Evolutionary conservation across 2,797 vertebrate species (phyloP).

Genomic region (Echeneis naucrates): DNA sequence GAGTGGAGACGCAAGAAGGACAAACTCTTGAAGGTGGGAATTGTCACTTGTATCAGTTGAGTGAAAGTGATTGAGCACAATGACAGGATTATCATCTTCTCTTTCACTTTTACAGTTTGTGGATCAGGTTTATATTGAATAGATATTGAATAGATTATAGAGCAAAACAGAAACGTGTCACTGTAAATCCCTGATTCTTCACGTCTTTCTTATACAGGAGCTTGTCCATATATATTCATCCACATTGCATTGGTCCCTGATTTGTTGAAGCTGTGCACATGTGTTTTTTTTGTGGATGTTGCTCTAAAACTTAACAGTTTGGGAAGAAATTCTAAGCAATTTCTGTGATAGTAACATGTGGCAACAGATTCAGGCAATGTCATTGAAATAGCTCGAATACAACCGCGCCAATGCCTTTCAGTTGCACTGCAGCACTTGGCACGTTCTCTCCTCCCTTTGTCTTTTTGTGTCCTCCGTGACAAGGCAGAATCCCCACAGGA

Average conservation of each 20-base stretch:
- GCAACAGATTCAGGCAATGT: too few relatives aligned
- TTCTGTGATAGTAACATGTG: neutral
- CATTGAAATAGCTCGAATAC: neutral
- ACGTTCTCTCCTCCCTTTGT: neutral
- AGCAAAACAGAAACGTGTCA: neutral
- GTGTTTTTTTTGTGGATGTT: slow-evolving; percentile 4
- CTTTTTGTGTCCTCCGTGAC: slow-evolving; percentile 43
- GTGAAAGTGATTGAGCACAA: neutral
- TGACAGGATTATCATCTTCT: slow-evolving; percentile 18
- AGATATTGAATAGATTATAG: neutral
- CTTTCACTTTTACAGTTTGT: slow-evolving; percentile 11
- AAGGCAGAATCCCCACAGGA: slow-evolving; percentile 42
- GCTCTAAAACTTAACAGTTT: neutral
- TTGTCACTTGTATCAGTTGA: neutral
- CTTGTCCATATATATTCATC: neutral
- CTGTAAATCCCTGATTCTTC: slow-evolving; percentile 27
- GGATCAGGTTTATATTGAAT: slow-evolving; percentile 15
- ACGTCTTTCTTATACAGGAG: neutral
- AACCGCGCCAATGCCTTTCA: neutral
- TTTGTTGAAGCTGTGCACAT: neutral
- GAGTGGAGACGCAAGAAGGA: slow-evolving; percentile 96
- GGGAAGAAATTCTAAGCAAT: neutral
- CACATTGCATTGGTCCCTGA: neutral
- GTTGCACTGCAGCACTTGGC: neutral
- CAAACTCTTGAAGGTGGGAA: slow-evolving; percentile 95